These are phyloP conservation scores for Macrocentrus cingulum DNA, from an alignment of 1,140 invertebrate species.

Conservation along the genomic window DNA sequence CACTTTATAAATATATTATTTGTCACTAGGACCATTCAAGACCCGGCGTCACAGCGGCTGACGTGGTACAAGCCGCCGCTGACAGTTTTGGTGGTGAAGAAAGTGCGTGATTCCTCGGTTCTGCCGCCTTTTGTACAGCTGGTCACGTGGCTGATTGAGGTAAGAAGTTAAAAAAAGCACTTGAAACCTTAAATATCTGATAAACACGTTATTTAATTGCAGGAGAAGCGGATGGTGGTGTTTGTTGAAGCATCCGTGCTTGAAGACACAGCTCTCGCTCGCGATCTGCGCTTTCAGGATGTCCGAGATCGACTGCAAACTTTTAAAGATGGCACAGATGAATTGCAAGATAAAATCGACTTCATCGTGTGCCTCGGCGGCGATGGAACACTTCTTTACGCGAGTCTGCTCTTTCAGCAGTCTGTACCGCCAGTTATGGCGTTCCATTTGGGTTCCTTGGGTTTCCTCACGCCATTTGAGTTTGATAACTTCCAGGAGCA, in stretches of 20 bases:
- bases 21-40: slow-evolving; percentile 89
- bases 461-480: slow-evolving; percentile 94
- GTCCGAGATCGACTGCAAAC: slow-evolving; percentile 85
- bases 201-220: slow-evolving; percentile 14
- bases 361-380: slow-evolving; percentile 95
- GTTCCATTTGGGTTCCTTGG: slow-evolving; percentile 95
- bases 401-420: slow-evolving; percentile 91
- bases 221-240: slow-evolving; percentile 94
- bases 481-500: slow-evolving; percentile 94
- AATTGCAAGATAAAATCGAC: slow-evolving; percentile 91
- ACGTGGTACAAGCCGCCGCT: slow-evolving; percentile 96
- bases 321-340: slow-evolving; percentile 86
- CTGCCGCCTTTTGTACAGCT: slow-evolving; percentile 88
- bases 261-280: slow-evolving; percentile 75
- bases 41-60: slow-evolving; percentile 91
- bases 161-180: slow-evolving; percentile 49
- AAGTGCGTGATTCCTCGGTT: slow-evolving; percentile 87
- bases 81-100: slow-evolving; percentile 94
- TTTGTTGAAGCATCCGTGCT: slow-evolving; percentile 89
- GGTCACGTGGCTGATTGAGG: slow-evolving; percentile 91
- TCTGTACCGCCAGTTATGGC: slow-evolving; percentile 97
- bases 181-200: not conserved
- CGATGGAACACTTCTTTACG: slow-evolving; percentile 94
- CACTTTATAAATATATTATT: slow-evolving; percentile 31
- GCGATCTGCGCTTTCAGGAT: slow-evolving; percentile 70